A percentile compares a stretch with the other conserved stretches of the same genome.
These are phyloP conservation scores for Biston betularia DNA, from an alignment of 2,888 invertebrate genomes.

Conservation along the genomic window DNA sequence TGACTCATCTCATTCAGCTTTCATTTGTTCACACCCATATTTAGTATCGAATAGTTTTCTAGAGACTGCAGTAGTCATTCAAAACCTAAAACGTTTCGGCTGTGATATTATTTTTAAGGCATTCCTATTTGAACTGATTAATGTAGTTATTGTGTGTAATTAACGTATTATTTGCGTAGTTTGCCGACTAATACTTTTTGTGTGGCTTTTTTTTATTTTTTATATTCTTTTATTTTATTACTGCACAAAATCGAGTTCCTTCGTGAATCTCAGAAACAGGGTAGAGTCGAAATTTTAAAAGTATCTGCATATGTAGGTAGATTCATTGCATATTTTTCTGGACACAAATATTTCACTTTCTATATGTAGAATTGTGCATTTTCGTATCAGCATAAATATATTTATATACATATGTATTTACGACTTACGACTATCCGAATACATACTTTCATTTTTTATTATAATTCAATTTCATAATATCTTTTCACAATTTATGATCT, in stretches of 20 bases:
- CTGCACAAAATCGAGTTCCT: conserved; percentile 14
- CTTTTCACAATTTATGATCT: not conserved
- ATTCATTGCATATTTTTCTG: conserved; percentile 9
- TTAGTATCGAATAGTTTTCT: conserved; percentile 55
- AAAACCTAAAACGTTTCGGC: conserved; percentile 67
- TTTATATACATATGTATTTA: no score
- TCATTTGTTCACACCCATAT: conserved; percentile 55
- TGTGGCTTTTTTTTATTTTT: no score
- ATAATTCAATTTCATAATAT: no score
- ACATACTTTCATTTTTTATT: no score
- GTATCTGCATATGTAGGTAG: not conserved
- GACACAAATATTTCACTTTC: not conserved
- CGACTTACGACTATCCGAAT: no score
- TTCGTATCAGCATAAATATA: conserved; percentile 12
- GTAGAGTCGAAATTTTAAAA: conserved; percentile 9
- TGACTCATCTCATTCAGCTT: conserved; percentile 60
- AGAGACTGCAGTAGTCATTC: conserved; percentile 69
- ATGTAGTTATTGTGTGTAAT: conserved; percentile 51
- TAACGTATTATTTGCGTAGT: conserved; percentile 55
- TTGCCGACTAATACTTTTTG: conserved; percentile 50
- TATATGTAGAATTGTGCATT: conserved; percentile 15
- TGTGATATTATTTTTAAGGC: conserved; percentile 81
- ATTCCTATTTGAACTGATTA: conserved; percentile 54
- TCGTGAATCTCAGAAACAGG: conserved; percentile 25
- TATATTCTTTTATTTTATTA: conserved; percentile 20